A percentile compares a stretch with the other conserved stretches of the same genome.
These are phyloP conservation scores for Mugil cephalus DNA, from an alignment of 2,113 vertebrate species.

Conservation along the genomic window DNA sequence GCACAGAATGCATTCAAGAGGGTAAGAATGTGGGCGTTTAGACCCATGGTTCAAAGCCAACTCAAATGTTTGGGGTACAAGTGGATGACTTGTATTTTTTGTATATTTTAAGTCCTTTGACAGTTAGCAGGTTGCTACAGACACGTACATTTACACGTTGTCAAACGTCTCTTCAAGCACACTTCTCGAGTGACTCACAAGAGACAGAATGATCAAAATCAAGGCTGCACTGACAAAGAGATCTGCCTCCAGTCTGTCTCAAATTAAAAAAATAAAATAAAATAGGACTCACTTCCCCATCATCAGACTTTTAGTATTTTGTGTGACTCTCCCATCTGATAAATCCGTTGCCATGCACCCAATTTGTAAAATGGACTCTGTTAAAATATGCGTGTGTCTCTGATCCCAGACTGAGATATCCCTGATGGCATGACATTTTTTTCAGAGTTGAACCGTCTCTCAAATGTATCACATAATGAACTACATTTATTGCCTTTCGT, in stretches of 20 bases:
- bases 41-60: conserved; percentile 1
- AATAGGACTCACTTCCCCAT: too few relatives aligned
- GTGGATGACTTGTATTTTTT: background rate
- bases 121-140: background rate
- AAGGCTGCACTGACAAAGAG: background rate
- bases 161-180: background rate
- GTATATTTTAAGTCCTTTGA: background rate
- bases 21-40: conserved; percentile 16
- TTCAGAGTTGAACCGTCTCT: too few relatives aligned
- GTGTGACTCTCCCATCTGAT: too few relatives aligned
- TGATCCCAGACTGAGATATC: background rate
- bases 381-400: background rate
- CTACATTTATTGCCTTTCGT: too few relatives aligned
- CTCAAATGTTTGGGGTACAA: too few relatives aligned
- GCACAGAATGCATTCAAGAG: background rate
- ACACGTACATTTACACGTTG: background rate
- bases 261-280: background rate
- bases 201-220: background rate
- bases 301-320: too few relatives aligned
- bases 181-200: background rate
- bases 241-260: background rate
- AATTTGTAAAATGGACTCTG: too few relatives aligned
- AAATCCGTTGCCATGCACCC: too few relatives aligned
- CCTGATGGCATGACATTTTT: too few relatives aligned
- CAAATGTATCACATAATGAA: too few relatives aligned